Evolutionary conservation across 2,888 invertebrate genomes (phyloP).

Genomic region (Ditula angustiorana): DNA sequence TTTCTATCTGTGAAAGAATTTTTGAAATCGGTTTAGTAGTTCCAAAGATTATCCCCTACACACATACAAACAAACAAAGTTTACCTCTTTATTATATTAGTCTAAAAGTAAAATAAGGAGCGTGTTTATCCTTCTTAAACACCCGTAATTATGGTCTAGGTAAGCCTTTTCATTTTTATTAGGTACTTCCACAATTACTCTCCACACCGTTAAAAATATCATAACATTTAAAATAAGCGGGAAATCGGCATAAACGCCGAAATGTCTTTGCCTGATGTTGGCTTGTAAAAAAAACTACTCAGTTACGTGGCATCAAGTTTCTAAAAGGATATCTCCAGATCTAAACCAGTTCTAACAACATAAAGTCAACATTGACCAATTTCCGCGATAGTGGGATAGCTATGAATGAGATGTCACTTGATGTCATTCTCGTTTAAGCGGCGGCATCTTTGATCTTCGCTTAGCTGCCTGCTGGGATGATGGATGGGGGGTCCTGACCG

Average conservation of each 20-base stretch:
- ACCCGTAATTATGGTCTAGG: too few species aligned
- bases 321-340: not conserved
- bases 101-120: too few species aligned
- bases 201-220: too few species aligned
- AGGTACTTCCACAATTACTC: too few species aligned
- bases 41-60: too few species aligned
- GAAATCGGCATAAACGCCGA: not conserved
- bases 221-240: not conserved
- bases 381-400: not conserved
- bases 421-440: too few species aligned
- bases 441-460: conserved; percentile 1
- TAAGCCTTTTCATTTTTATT: too few species aligned
- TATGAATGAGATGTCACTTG: conserved; percentile 4
- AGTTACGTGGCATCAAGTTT: not conserved
- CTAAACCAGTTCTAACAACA: not conserved
- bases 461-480: conserved; percentile 5
- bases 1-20: too few species aligned
- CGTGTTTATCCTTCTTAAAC: too few species aligned
- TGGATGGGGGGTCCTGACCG: not conserved
- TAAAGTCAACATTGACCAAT: not conserved
- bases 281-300: not conserved
- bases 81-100: too few species aligned
- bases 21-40: too few species aligned
- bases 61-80: too few species aligned
- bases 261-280: not conserved